Base-by-base conservation (phyloP, 2,797 vertebrate species). In the Phrynocephalus forsythii region DNA sequence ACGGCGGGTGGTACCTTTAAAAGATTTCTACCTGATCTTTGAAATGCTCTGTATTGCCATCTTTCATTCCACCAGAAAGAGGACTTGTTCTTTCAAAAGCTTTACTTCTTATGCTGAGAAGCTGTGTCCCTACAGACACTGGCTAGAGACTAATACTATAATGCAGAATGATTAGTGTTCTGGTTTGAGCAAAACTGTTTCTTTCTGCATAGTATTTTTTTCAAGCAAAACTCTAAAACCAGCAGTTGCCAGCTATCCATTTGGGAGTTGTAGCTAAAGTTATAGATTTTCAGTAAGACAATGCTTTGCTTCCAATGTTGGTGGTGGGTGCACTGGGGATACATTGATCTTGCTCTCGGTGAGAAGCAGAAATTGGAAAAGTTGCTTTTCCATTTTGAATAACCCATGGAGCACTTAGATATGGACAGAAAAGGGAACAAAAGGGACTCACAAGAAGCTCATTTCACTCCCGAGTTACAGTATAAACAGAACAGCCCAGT, bases 141-240 rank as follows among this genome's bases (percentile, higher is more conserved):
- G 94, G 92, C 93, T 92, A 93, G 90, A 90, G 90, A 90, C 91
- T 94, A 93, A 92, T 93, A 89, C 88, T 93, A 3, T 44, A 44
- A 44, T 44, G 93, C 91, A 94, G 92, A 93, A 92, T 0, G 18
- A 92, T 91, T 87, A 94, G 83, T 89, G 93, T 86, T 90, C 90
- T 92, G 91, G 91, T 89, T 93, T 95, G 93, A 95, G 88, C 94
- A 93, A 91, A 94, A 90, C 91, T 83, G 68, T 77, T 15, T 71
- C n/a, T 93, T 71, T 72, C 66, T 56, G 30, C 16, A 22, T 81
- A n/a, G 38, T 44, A 44, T 44, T 44, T 44, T 44, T 44, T 44
- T 44, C 38, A 44, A 44, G 22, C 69, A n/a, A 24, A 75, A 75
- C 22, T 13, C 52, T 56, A 56, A 56, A 56, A 56, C 13, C 71